phyloP scores from a whole-genome alignment of 2,797 vertebrate genomes.

The Loriculus beryllinus region DNA sequence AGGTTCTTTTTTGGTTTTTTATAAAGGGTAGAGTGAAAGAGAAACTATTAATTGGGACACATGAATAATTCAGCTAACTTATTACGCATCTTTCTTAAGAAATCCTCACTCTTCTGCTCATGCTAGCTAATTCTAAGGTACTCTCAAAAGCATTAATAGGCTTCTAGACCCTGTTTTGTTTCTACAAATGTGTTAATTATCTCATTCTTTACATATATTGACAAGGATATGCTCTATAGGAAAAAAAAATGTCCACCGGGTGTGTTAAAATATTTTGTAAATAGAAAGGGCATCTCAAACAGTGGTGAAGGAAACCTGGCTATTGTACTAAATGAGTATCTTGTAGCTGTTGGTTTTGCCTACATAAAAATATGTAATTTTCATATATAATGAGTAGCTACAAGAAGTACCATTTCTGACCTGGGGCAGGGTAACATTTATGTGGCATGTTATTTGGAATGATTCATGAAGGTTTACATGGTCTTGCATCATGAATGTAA shows the following conservation, averaged over 20 bases:
- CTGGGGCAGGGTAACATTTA: neutral
- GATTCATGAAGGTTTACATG: neutral
- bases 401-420: neutral
- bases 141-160: neutral
- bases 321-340: neutral
- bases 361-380: neutral
- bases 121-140: neutral
- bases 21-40: neutral
- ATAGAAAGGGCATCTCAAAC: neutral
- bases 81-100: neutral
- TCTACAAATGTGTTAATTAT: neutral
- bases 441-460: neutral
- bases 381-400: neutral
- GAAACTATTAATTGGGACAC: neutral
- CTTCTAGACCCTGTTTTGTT: neutral
- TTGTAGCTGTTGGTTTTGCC: neutral
- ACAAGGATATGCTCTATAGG: neutral
- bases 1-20: constrained; percentile 50
- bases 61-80: neutral
- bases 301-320: neutral
- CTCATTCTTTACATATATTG: neutral
- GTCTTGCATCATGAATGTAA: neutral
- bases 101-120: neutral
- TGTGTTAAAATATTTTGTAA: neutral
- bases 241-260: neutral